Conservation (phyloP, 2,888 invertebrate species). For the Anarsia innoxiella region DNA sequence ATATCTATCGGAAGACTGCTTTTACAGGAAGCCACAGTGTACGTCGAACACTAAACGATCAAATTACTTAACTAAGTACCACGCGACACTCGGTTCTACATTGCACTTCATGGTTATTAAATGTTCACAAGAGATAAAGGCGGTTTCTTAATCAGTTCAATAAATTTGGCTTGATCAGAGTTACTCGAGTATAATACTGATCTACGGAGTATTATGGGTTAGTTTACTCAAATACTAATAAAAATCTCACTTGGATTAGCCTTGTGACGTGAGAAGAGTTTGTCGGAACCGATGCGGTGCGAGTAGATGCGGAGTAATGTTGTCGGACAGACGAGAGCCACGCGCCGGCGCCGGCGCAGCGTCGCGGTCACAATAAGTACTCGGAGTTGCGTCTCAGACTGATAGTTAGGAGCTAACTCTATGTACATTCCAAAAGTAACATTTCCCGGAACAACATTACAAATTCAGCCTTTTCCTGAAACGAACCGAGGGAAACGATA, state of each 20-base stretch:
- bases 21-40: slow-evolving; percentile 72
- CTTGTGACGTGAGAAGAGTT: slow-evolving; percentile 34
- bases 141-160: slow-evolving; percentile 67
- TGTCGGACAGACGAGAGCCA: slow-evolving; percentile 8
- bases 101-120: slow-evolving; percentile 58
- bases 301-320: slow-evolving; percentile 10
- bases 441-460: slow-evolving; percentile 41
- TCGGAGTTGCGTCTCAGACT: slow-evolving; percentile 23
- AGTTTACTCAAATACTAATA: slow-evolving; percentile 37
- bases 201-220: slow-evolving; percentile 59
- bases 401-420: slow-evolving; percentile 37
- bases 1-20: slow-evolving; percentile 74
- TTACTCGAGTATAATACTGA: slow-evolving; percentile 49
- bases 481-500: slow-evolving; percentile 27
- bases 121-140: slow-evolving; percentile 63
- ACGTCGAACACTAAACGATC: slow-evolving; percentile 61
- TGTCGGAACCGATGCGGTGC: slow-evolving; percentile 18
- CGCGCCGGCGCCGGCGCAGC: neutral
- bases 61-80: slow-evolving; percentile 66
- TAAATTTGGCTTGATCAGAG: slow-evolving; percentile 69
- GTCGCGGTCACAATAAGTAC: slow-evolving; percentile 23
- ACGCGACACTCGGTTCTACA: slow-evolving; percentile 52
- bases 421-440: slow-evolving; percentile 50
- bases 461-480: slow-evolving; percentile 50
- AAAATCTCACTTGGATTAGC: slow-evolving; percentile 49